These are phyloP conservation scores for Andrena haemorrhoa DNA, from an alignment of 2,888 invertebrate species.

Conservation along the genomic window DNA sequence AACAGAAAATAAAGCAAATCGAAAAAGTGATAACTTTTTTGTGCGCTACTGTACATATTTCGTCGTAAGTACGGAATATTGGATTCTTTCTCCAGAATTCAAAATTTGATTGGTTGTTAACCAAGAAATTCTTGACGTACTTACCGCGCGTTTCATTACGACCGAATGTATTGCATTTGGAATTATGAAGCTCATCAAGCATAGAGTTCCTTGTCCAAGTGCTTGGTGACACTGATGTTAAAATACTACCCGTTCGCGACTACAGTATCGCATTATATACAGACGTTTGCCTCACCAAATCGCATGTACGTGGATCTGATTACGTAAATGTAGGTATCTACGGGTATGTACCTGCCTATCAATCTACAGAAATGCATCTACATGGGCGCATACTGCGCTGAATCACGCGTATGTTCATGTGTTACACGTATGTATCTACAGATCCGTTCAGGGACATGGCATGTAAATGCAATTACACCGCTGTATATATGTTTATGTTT, in stretches of 20 bases:
- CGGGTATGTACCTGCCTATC: slow-evolving; percentile 32
- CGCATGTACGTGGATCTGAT: slow-evolving; percentile 53
- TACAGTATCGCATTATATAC: slow-evolving; percentile 29
- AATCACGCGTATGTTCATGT: slow-evolving; percentile 7
- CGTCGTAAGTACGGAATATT: no score
- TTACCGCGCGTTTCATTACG: no score
- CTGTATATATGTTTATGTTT: slow-evolving; percentile 9
- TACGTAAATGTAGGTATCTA: slow-evolving; percentile 39
- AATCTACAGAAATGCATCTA: slow-evolving; percentile 56
- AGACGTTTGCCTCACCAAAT: slow-evolving; percentile 41
- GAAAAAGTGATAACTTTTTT: no score
- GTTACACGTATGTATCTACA: neutral
- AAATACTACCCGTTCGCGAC: slow-evolving; percentile 17
- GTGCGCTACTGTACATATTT: no score
- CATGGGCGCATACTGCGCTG: slow-evolving; percentile 20
- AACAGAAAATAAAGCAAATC: no score
- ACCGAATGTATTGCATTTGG: no score
- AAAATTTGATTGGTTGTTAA: no score
- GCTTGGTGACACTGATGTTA: neutral
- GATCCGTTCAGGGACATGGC: slow-evolving; percentile 42
- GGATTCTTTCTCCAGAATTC: no score
- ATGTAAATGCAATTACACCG: slow-evolving; percentile 51
- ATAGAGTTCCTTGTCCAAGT: neutral
- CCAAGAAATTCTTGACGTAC: no score
- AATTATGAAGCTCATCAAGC: neutral